phyloP scores from a whole-genome alignment of 2,113 vertebrate genomes.

The Amia ocellicauda region DNA sequence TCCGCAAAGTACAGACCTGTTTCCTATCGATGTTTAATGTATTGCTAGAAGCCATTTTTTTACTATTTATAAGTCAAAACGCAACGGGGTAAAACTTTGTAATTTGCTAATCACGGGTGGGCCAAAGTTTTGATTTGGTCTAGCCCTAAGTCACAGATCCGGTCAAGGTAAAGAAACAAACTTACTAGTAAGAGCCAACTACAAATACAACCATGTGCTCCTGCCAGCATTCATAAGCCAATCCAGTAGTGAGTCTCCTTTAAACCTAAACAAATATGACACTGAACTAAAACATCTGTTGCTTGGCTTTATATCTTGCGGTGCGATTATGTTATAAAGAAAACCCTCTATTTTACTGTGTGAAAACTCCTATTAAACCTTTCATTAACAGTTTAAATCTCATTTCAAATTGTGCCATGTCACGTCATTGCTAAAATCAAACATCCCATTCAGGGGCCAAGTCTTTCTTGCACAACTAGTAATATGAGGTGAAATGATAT shows the following conservation, averaged over 20 bases:
- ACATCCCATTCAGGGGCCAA: too few relatives aligned
- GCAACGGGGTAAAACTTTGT: too few relatives aligned
- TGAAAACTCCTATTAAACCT: constrained; percentile 28
- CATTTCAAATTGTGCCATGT: constrained; percentile 10
- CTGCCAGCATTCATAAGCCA: constrained; percentile 20
- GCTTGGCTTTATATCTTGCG: constrained; percentile 6
- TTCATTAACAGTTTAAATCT: constrained; percentile 27
- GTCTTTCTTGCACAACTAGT: background rate
- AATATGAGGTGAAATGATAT: background rate
- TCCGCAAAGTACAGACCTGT: too few relatives aligned
- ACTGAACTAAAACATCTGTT: constrained; percentile 37
- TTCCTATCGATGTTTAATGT: too few relatives aligned
- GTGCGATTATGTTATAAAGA: background rate
- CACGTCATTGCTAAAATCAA: constrained; percentile 18
- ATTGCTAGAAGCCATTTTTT: too few relatives aligned
- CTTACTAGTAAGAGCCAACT: background rate
- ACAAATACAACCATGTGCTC: constrained; percentile 9
- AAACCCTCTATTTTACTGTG: constrained; percentile 4
- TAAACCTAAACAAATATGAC: constrained; percentile 30
- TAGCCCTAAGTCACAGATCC: constrained; percentile 22
- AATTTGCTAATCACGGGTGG: too few relatives aligned
- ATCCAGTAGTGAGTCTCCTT: constrained; percentile 29
- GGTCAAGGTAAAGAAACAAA: constrained; percentile 21
- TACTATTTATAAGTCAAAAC: too few relatives aligned
- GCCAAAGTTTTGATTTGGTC: too few relatives aligned